Percentiles rank a stretch among this genome's conserved stretches.
Conservation (phyloP, 2,888 invertebrate genomes). For the Pseudococcus jackbeardsleyi region DNA sequence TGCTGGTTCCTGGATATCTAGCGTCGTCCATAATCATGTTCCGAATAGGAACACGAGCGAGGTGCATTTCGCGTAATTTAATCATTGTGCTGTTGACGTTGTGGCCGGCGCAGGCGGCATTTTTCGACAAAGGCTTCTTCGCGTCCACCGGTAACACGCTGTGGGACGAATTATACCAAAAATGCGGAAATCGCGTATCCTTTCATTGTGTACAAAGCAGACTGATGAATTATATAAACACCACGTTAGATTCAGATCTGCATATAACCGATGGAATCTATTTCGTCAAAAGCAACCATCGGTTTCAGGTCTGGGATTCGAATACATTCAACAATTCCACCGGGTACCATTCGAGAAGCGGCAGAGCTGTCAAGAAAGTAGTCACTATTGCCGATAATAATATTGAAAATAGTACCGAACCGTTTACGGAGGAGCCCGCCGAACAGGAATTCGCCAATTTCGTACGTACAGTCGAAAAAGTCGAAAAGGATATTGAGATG, state of each 20-base stretch:
- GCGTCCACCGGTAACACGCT: constrained; percentile 69
- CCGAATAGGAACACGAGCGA: constrained; percentile 32
- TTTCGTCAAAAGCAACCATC: constrained; percentile 74
- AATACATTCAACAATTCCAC: constrained; percentile 72
- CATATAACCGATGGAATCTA: constrained; percentile 76
- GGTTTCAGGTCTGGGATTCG: constrained; percentile 1
- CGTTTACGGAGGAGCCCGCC: constrained; percentile 64
- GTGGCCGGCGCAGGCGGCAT: background rate
- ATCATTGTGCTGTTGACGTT: constrained; percentile 27
- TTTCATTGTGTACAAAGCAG: constrained; percentile 84
- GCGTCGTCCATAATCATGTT: constrained; percentile 49
- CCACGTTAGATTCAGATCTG: constrained; percentile 77
- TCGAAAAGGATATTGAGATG: constrained; percentile 42
- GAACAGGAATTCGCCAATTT: constrained; percentile 63
- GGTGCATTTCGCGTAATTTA: background rate
- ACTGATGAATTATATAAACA: constrained; percentile 80
- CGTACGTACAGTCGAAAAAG: constrained; percentile 30
- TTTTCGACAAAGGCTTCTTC: constrained; percentile 60
- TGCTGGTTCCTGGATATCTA: background rate
- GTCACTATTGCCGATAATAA: constrained; percentile 16
- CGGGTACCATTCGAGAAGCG: constrained; percentile 65
- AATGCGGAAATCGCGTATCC: constrained; percentile 78
- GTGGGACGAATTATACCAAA: constrained; percentile 81
- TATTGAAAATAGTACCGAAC: constrained; percentile 44
- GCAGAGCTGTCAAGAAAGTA: constrained; percentile 35